Base-by-base conservation (phyloP, 2,113 vertebrate species). In the Acanthisitta chloris region DNA sequence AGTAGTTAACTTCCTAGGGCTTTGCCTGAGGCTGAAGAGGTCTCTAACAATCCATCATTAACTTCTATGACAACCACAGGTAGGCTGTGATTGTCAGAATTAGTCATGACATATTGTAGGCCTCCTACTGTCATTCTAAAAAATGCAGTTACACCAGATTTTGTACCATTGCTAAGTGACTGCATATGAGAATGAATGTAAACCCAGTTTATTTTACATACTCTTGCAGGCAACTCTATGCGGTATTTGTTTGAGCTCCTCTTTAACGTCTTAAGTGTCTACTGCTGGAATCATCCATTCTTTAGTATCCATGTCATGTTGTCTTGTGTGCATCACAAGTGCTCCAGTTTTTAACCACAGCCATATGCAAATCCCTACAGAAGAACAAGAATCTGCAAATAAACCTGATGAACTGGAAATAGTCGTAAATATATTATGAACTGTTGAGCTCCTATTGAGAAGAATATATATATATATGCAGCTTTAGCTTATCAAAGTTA, bases 11-110 rank as follows among this genome's bases (percentile, higher is more conserved):
- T 90, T 94, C 96, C 96, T 76, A 92, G 73, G 97, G 97, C 97
- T 94, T 89, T 97, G 97, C 97, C 96, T 93, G 65, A 28, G 92
- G 97, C 94, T 80, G 78, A 80, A 90, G 82, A 23, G 36, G 86
- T 93, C 83, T 97, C 76, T 87, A 92, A 85, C 49, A 94, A 87
- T 93, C 90, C 95, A 86, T 98, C 93, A 95, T 97, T 97, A 97
- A 90, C 89, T 95, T 95, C 92, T 92, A 2, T 92, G 96, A 97
- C 97, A 96, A 87, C 76, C 19, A 12, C 6, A 29, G 92, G 72
- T 89, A 57, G 46, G 59, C 90, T 79, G 89, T 79, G 89, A 94
- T 96, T 96, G 84, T 94, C 88, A 94, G 92, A 92, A 95, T 96
- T 95, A 96, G 87, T 78, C 36, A 45, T 94, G 94, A 97, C 74